Evolutionary conservation across 2,888 invertebrate genomes (phyloP), one percentile per base, ranked within the genome.

Genomic region (Tricholauxania praeusta): DNA sequence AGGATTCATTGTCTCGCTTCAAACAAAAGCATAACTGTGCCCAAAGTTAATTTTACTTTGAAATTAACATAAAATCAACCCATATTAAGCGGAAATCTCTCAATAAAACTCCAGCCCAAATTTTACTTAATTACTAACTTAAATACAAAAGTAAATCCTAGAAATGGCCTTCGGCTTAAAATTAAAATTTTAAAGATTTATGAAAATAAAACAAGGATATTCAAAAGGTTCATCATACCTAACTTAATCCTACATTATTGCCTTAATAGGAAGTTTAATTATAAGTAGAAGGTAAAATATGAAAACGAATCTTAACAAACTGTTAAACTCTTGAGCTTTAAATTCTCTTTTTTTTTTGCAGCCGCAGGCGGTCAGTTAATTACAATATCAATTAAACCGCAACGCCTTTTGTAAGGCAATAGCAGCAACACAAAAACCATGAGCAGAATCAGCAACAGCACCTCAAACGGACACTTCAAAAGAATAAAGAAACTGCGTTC

Each of bases 321-420:
- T 12, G 59, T 17, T 55, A 22, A 55, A 55, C 19, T n/a, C 22
- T 17, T 55, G 19, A 19, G 10, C 12, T 22, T 17, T 2, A 55
- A n/a, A n/a, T n/a, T 55, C 3, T 3, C 6, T 15, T 19, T 55
- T 14, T 62, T 62, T 62, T 39, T 2, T 15, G 49, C 49, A 59
- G 57, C 68, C 68, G 17, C 68, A 57, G 68, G 68, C 59, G 68
- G 68, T 68, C 68, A 57, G 57, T 67, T 67, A 57, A 68, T 68
- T 59, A 59, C 48, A 59, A 68, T 59, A 59, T 48, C 68, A 68
- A 57, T 49, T 68, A 59, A 48, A 59, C 68, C 68, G 59, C 68
- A 49, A 28, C 49, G 59, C 68, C 48, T 49, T 59, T 49, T 57
- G 48, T 53, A 39, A 53, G 55, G 14, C n/a, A 32, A 39, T 32